Conservation (phyloP, 1,140 invertebrate genomes). For the Trachelipus rathkii region DNA sequence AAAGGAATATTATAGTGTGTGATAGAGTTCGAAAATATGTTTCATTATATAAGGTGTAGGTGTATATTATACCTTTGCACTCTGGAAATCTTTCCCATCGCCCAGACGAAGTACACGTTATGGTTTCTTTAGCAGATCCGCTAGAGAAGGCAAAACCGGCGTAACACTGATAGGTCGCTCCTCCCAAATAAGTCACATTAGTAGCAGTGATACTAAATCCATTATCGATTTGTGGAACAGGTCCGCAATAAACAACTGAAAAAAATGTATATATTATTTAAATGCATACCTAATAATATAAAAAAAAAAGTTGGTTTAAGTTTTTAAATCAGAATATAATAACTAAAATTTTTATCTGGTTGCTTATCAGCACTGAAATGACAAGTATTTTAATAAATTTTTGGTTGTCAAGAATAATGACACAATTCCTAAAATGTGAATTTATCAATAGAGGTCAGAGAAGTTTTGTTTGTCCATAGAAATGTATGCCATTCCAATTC, state of each 20-base stretch:
- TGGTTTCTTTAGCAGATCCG: constrained; percentile 78
- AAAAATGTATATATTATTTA: background rate
- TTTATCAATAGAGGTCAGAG: no score
- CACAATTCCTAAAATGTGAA: no score
- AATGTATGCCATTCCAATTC: no score
- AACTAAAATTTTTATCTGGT: no score
- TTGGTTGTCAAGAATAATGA: no score
- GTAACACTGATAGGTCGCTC: constrained; percentile 93
- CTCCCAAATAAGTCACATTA: constrained; percentile 84
- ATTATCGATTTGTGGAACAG: constrained; percentile 94
- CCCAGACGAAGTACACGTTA: constrained; percentile 80
- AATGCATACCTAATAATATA: background rate
- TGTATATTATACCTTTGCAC: constrained; percentile 63
- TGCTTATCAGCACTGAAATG: no score
- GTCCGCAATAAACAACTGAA: constrained; percentile 78
- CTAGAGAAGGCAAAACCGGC: constrained; percentile 91
- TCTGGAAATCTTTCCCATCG: constrained; percentile 86
- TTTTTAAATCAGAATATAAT: no score
- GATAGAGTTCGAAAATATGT: no score
- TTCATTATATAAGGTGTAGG: no score
- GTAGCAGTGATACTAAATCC: constrained; percentile 92
- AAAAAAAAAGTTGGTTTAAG: background rate
- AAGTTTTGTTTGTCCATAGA: no score
- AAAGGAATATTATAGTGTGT: no score
- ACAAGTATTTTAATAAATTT: no score